These are phyloP conservation scores for Gonatopus flavifemur DNA, from an alignment of 1,140 invertebrate genomes.

Conservation along the genomic window DNA sequence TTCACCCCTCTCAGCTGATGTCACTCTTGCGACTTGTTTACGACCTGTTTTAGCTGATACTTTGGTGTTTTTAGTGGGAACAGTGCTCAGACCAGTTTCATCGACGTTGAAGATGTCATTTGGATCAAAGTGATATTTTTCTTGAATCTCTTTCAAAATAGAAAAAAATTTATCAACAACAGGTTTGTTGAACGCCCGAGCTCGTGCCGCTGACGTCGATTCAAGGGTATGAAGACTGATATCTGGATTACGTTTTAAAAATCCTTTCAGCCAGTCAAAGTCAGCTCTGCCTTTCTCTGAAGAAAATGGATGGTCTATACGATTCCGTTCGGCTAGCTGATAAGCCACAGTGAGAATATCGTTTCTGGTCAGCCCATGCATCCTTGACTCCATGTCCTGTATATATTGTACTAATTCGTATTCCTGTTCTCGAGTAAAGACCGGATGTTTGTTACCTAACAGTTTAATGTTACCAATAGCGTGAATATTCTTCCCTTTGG, in stretches of 20 bases:
- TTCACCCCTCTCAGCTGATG: not conserved
- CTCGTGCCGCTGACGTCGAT: not conserved
- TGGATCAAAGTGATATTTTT: not conserved
- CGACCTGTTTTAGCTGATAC: not conserved
- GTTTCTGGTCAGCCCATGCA: not conserved
- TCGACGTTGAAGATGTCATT: not conserved
- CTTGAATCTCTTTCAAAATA: not conserved
- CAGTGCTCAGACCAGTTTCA: not conserved
- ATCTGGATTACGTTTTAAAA: not conserved
- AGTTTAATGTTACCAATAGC: not conserved
- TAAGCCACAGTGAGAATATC: not conserved
- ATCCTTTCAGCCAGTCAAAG: not conserved
- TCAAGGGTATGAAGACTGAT: not conserved
- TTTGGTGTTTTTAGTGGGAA: not conserved
- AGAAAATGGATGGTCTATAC: not conserved
- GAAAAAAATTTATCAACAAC: not conserved
- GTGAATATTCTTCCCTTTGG: not conserved
- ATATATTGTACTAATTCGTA: no score
- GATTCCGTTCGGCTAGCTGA: not conserved
- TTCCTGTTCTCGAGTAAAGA: not conserved
- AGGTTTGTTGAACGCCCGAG: not conserved
- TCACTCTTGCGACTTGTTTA: not conserved
- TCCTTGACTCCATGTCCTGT: no score
- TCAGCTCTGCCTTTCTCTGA: not conserved
- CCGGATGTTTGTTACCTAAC: not conserved